Evolutionary conservation across 2,797 vertebrate species (phyloP).

Genomic region (Typhlichthys subterraneus): DNA sequence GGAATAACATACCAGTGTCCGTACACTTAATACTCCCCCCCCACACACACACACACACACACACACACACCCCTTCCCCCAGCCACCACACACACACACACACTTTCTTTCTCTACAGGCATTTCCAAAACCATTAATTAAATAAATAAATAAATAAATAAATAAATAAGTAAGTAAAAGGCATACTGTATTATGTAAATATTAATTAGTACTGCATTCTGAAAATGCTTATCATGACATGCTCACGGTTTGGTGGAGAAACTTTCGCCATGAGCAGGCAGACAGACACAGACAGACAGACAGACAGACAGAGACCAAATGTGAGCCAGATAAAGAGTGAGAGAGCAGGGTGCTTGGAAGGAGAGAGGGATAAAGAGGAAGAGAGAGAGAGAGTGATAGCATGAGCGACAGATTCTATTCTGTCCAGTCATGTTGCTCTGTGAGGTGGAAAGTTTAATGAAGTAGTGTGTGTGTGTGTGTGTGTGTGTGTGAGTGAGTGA

Average conservation of each 20-base stretch:
- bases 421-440: conserved; percentile 69
- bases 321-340: not conserved
- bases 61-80: not conserved
- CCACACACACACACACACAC: conserved; percentile 8
- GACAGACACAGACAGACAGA: not conserved
- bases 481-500: conserved; percentile 41
- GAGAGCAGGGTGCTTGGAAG: not conserved
- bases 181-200: not conserved
- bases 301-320: not conserved
- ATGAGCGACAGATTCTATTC: conserved; percentile 57
- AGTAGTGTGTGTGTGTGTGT: conserved; percentile 66
- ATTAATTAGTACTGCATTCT: not conserved
- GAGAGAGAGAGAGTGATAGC: not conserved
- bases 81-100: not conserved
- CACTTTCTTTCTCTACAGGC: conserved; percentile 10
- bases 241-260: no score
- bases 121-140: conserved; percentile 4
- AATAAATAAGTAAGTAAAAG: not conserved
- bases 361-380: conserved; percentile 10
- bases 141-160: not conserved
- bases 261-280: no score
- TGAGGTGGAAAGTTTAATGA: conserved; percentile 84
- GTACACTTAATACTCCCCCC: not conserved
- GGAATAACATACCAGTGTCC: conserved; percentile 17
- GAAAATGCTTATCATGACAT: no score